These are phyloP conservation scores for Mohoua ochrocephala DNA, from an alignment of 2,113 vertebrate species.

Conservation along the genomic window DNA sequence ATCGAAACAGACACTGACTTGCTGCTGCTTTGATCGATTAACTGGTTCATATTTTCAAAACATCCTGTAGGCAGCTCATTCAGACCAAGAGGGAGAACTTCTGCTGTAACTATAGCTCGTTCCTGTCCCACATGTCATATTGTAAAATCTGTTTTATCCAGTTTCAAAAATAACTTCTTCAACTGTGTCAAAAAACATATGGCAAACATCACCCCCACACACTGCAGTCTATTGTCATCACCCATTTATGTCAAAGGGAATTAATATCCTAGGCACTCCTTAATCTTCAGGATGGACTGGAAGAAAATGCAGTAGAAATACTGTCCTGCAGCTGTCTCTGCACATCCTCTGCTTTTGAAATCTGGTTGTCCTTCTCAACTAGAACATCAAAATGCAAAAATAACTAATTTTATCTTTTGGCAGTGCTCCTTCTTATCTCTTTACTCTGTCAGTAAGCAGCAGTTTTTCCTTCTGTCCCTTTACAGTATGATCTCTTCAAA, in stretches of 20 bases:
- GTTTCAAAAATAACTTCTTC: conserved; percentile 26
- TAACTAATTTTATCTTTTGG: not conserved
- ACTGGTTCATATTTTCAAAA: not conserved
- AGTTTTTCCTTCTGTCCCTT: not conserved
- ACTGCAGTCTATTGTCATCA: not conserved
- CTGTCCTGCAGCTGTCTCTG: conserved; percentile 10
- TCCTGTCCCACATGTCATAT: not conserved
- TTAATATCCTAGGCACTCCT: conserved; percentile 6
- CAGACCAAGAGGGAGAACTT: not conserved
- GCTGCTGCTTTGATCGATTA: not conserved
- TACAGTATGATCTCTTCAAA: not conserved
- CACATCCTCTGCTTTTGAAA: conserved; percentile 1
- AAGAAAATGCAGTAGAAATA: conserved; percentile 18
- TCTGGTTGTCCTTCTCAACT: not conserved
- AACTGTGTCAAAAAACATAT: conserved; percentile 14
- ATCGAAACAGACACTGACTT: not conserved
- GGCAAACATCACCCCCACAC: not conserved
- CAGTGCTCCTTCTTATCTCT: not conserved
- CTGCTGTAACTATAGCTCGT: not conserved
- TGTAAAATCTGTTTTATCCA: not conserved
- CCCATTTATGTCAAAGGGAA: conserved; percentile 25
- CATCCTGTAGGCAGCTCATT: not conserved
- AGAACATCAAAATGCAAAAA: not conserved
- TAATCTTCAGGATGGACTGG: conserved; percentile 19
- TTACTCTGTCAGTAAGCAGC: not conserved